These are phyloP conservation scores for Thymallus thymallus DNA, from an alignment of 2,113 vertebrate species.

Conservation along the genomic window DNA sequence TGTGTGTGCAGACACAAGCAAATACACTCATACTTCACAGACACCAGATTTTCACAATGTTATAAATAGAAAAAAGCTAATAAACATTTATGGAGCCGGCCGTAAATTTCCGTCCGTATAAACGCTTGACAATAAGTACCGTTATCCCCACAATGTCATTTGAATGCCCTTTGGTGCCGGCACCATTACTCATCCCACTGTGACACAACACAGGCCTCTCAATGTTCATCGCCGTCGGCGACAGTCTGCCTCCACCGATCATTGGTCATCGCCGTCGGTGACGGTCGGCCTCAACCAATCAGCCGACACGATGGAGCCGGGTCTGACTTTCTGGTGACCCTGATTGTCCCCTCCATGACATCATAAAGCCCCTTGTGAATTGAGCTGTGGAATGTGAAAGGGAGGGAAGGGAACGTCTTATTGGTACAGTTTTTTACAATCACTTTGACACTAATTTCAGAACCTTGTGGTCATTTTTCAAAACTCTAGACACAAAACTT, in stretches of 20 bases:
- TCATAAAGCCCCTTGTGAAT: constrained; percentile 47
- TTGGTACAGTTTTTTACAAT: no score
- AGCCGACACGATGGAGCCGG: constrained; percentile 20
- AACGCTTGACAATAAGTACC: constrained; percentile 71
- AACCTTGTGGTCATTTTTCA: no score
- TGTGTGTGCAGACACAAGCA: background rate
- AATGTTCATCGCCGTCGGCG: constrained; percentile 36
- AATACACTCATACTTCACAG: background rate
- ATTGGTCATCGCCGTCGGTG: constrained; percentile 36
- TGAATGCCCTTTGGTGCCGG: constrained; percentile 63
- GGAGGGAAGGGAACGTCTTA: constrained; percentile 33
- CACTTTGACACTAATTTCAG: no score
- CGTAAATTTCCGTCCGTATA: constrained; percentile 72
- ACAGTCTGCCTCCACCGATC: background rate
- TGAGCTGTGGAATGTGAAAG: constrained; percentile 43
- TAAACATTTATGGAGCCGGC: constrained; percentile 74
- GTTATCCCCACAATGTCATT: constrained; percentile 74
- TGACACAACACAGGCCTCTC: constrained; percentile 31
- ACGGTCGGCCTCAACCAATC: no score
- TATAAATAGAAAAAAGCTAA: constrained; percentile 79
- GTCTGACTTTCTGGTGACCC: constrained; percentile 26
- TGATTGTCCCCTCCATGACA: constrained; percentile 49
- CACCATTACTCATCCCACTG: constrained; percentile 59
- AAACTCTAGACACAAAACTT: no score
- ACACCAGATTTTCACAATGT: constrained; percentile 61